Evolutionary conservation across 1,140 invertebrate genomes (phyloP).

Genomic region (Cherax destructor): DNA sequence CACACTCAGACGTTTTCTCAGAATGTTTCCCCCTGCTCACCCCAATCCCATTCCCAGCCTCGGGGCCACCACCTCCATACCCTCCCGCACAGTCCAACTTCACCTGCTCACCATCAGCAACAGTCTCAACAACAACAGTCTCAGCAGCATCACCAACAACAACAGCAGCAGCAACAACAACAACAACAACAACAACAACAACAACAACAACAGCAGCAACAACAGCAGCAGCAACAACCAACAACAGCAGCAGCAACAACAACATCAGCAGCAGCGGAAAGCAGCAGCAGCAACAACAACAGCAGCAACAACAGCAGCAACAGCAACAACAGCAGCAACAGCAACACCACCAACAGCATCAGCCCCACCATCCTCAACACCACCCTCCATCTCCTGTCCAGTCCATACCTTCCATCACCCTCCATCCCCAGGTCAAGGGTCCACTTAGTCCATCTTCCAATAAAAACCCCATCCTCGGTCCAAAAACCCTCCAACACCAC

Average conservation of each 20-base stretch:
- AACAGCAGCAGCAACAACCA: slow-evolving; percentile 49
- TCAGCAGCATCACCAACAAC: slow-evolving; percentile 36
- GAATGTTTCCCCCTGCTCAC: slow-evolving; percentile 27
- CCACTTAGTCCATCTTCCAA: slow-evolving; percentile 42
- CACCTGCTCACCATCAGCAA: slow-evolving; percentile 42
- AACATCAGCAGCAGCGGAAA: too few species aligned
- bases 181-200: slow-evolving; percentile 51
- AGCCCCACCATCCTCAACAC: slow-evolving; percentile 33
- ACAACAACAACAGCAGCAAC: slow-evolving; percentile 50
- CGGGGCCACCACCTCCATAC: slow-evolving; percentile 56
- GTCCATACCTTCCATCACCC: slow-evolving; percentile 47
- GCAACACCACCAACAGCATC: slow-evolving; percentile 26
- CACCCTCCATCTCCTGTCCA: slow-evolving; percentile 59
- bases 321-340: slow-evolving; percentile 36
- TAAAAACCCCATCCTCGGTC: slow-evolving; percentile 13
- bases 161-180: slow-evolving; percentile 32
- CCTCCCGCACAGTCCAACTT: slow-evolving; percentile 35
- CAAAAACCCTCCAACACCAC: slow-evolving; percentile 55
- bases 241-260: slow-evolving; percentile 28
- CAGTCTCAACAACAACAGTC: slow-evolving; percentile 46
- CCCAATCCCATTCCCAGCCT: slow-evolving; percentile 40
- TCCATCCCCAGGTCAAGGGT: slow-evolving; percentile 39
- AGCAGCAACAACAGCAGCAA: too few species aligned
- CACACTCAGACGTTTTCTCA: slow-evolving; percentile 25
- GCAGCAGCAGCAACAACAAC: too few species aligned